Conservation (phyloP, 2,113 vertebrate genomes). For the Semnornis frantzii region DNA sequence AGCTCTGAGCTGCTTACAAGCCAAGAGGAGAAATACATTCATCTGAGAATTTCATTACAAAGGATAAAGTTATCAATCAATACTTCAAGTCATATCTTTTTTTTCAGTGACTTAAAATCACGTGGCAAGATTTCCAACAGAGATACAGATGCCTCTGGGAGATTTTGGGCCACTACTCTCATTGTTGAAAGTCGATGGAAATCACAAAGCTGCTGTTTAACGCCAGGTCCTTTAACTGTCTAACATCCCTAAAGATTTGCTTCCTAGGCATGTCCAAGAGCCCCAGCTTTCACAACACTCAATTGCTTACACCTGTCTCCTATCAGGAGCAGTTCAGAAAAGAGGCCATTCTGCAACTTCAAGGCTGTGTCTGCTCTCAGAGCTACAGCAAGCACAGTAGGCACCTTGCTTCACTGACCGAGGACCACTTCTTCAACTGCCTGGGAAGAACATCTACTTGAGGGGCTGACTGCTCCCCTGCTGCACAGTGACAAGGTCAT, state of each 20-base stretch:
- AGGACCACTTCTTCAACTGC: background rate
- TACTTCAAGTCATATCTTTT: background rate
- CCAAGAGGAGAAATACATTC: background rate
- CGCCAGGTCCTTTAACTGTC: background rate
- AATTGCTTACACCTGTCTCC: background rate
- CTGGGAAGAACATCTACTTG: accelerated
- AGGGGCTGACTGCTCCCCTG: background rate
- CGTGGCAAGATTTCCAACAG: background rate
- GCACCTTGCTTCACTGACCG: accelerated
- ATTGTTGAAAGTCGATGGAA: background rate
- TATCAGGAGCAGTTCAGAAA: background rate
- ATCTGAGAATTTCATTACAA: background rate
- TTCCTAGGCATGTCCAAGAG: background rate
- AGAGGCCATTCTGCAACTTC: accelerated
- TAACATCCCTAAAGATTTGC: background rate
- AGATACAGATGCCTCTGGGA: background rate
- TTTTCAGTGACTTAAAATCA: background rate
- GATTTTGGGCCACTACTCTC: background rate
- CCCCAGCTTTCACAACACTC: background rate
- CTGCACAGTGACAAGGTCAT: accelerated
- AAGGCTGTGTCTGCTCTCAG: background rate
- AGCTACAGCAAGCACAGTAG: background rate
- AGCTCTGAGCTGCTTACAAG: background rate
- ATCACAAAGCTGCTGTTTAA: background rate
- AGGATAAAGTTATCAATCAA: background rate